phyloP scores from a whole-genome alignment of 2,888 invertebrate genomes.

The Aphodius sticticus region DNA sequence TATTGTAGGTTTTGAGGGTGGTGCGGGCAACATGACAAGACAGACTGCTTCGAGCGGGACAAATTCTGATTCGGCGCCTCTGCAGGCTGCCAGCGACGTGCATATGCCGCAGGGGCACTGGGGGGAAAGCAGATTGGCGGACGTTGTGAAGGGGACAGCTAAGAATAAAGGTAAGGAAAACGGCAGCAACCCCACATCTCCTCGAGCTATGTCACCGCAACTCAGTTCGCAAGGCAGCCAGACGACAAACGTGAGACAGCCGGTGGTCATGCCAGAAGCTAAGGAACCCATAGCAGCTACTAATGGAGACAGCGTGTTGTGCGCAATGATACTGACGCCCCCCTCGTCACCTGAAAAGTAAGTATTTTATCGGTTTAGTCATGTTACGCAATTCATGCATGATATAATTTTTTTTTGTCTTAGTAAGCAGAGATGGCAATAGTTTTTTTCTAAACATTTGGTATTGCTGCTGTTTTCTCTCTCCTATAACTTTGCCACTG shows the following conservation, averaged over 20 bases:
- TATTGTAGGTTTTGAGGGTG: conserved; percentile 34
- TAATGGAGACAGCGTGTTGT: conserved; percentile 56
- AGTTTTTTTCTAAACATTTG: neutral
- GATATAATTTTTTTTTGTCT: conserved; percentile 8
- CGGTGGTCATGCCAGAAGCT: conserved; percentile 46
- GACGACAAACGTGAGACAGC: conserved; percentile 41
- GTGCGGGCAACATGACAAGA: conserved; percentile 16
- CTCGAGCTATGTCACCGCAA: conserved; percentile 55
- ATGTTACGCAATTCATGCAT: neutral
- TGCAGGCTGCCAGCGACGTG: conserved; percentile 36
- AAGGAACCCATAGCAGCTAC: conserved; percentile 51
- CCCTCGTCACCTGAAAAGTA: conserved; percentile 71
- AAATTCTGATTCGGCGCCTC: conserved; percentile 46
- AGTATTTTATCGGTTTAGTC: conserved; percentile 44
- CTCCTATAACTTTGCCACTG: no score
- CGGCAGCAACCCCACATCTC: conserved; percentile 53
- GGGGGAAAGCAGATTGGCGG: conserved; percentile 74
- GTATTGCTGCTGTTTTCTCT: no score
- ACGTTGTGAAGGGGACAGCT: conserved; percentile 80
- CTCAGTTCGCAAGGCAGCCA: conserved; percentile 44
- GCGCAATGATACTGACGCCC: conserved; percentile 64
- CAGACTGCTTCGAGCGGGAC: conserved; percentile 46
- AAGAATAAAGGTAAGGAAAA: conserved; percentile 63
- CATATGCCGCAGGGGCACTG: conserved; percentile 56
- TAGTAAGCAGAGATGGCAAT: neutral